Percentiles rank a stretch among this genome's conserved stretches.
Evolutionary conservation across 2,888 invertebrate species (phyloP).

Genomic region (Parascotia fuliginaria): DNA sequence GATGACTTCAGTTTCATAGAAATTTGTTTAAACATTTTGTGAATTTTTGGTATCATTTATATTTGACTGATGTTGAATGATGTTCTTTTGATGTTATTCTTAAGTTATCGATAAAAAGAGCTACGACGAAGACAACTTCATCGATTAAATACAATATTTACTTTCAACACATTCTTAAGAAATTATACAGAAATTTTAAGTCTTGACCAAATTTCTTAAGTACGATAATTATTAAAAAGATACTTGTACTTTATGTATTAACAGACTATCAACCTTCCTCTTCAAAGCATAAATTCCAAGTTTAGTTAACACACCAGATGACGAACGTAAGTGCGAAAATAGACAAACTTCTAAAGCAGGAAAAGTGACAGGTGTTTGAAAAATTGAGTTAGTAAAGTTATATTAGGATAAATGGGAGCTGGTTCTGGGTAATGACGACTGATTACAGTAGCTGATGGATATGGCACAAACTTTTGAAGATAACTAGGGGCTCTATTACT

Average conservation of each 20-base stretch:
- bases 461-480: slow-evolving; percentile 31
- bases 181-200: slow-evolving; percentile 47
- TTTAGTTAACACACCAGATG: slow-evolving; percentile 22
- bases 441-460: slow-evolving; percentile 35
- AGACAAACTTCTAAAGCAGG: slow-evolving; percentile 9
- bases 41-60: too few species aligned
- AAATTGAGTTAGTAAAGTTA: slow-evolving; percentile 46
- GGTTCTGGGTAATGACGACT: slow-evolving; percentile 33
- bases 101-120: too few species aligned
- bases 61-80: too few species aligned
- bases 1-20: slow-evolving; percentile 52
- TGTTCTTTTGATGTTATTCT: too few species aligned
- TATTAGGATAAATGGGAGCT: slow-evolving; percentile 34
- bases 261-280: slow-evolving; percentile 40
- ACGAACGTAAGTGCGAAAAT: slow-evolving; percentile 8
- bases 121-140: too few species aligned
- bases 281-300: slow-evolving; percentile 33
- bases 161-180: slow-evolving; percentile 41
- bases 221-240: slow-evolving; percentile 49
- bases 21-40: too few species aligned
- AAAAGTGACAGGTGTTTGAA: slow-evolving; percentile 44
- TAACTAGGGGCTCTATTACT: slow-evolving; percentile 36
- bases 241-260: slow-evolving; percentile 47
- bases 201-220: slow-evolving; percentile 51
- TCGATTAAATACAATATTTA: slow-evolving; percentile 39